These are phyloP conservation scores for Balaenoptera acutorostrata DNA, from an alignment of 2,113 vertebrate species.

Conservation along the genomic window DNA sequence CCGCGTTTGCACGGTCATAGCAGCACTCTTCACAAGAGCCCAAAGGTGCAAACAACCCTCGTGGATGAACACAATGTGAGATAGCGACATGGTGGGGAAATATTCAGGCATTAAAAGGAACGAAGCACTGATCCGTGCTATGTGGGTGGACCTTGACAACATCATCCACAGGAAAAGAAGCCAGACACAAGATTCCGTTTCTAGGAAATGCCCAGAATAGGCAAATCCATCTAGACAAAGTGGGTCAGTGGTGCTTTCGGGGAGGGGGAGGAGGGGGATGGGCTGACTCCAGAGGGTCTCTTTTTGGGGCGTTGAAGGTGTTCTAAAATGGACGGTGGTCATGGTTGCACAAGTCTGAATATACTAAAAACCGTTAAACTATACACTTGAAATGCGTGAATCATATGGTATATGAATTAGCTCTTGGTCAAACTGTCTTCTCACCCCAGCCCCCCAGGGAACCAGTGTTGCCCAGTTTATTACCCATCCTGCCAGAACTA, in stretches of 20 bases:
- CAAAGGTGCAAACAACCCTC: background rate
- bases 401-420: background rate
- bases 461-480: background rate
- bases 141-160: background rate
- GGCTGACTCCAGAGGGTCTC: background rate
- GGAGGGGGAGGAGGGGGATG: background rate
- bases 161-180: background rate
- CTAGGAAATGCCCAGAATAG: background rate
- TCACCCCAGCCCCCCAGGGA: background rate
- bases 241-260: background rate
- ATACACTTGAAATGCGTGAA: background rate
- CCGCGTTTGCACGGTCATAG: background rate
- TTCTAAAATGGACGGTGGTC: background rate
- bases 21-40: fast-evolving
- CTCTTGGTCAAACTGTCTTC: background rate
- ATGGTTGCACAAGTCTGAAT: background rate
- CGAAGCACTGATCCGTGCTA: fast-evolving
- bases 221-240: background rate
- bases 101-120: no score
- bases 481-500: background rate
- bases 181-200: background rate
- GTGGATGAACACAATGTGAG: background rate
- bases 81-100: fast-evolving
- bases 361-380: background rate
- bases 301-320: background rate